A percentile compares a stretch with the other conserved stretches of the same genome.
Evolutionary conservation across 2,888 invertebrate species (phyloP).

Genomic region (Trichacis sp.): DNA sequence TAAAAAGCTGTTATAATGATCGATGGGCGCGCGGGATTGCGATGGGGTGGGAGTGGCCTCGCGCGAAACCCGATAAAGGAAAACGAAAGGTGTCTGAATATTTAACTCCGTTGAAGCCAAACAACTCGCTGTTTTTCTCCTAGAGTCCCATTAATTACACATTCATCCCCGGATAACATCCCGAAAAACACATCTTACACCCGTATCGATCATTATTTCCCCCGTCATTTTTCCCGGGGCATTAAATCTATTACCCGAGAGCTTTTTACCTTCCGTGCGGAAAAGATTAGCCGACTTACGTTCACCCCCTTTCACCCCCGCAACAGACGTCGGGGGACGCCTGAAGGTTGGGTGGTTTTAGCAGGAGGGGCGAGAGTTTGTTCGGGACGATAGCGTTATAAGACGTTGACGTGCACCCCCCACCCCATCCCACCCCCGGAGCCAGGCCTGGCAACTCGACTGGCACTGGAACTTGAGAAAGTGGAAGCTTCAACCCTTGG

Average conservation of each 20-base stretch:
- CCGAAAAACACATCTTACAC: no score
- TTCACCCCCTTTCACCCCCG: constrained; percentile 30
- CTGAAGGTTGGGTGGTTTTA: constrained; percentile 49
- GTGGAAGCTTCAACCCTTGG: constrained; percentile 60
- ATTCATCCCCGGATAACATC: constrained; percentile 15
- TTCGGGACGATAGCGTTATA: constrained; percentile 68
- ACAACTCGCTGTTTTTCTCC: constrained; percentile 35
- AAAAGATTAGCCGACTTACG: constrained; percentile 37
- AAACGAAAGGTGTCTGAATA: constrained; percentile 39
- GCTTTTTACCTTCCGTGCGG: constrained; percentile 39
- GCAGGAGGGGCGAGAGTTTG: constrained; percentile 64
- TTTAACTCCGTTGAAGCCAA: constrained; percentile 33
- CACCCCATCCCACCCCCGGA: no score
- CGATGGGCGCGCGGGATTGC: constrained; percentile 37
- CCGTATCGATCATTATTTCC: constrained; percentile 4
- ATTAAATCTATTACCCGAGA: constrained; percentile 33
- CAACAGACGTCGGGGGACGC: constrained; percentile 53
- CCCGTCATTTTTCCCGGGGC: constrained; percentile 11
- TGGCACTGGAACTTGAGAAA: constrained; percentile 56
- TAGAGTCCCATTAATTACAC: constrained; percentile 23
- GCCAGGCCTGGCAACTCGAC: constrained; percentile 55
- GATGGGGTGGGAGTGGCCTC: constrained; percentile 37
- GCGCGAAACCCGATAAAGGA: constrained; percentile 32
- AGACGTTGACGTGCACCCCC: constrained; percentile 68
- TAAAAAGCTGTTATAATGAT: constrained; percentile 44